These are phyloP conservation scores for Chymomyza caudatula DNA, from an alignment of 2,888 invertebrate genomes.

Conservation along the genomic window DNA sequence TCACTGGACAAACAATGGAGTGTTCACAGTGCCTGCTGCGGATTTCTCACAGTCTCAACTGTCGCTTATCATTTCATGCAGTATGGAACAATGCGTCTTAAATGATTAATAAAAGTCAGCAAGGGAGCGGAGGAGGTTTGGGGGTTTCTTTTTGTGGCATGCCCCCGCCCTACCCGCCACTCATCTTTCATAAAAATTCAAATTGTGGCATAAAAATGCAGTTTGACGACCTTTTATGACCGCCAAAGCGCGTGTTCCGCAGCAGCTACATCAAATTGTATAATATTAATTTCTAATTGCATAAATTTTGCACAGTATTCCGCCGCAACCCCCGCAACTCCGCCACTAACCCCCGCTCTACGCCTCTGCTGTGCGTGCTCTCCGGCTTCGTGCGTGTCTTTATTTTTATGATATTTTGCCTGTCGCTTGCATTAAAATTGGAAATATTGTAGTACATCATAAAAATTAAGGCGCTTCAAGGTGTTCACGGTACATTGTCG, in stretches of 20 bases:
- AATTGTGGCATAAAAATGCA: slow-evolving; percentile 67
- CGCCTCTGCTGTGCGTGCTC: not conserved
- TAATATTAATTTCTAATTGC: slow-evolving; percentile 77
- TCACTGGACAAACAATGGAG: not conserved
- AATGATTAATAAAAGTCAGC: slow-evolving; percentile 62
- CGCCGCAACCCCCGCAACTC: slow-evolving; percentile 41
- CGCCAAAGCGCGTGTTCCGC: slow-evolving; percentile 47
- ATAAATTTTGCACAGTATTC: slow-evolving; percentile 66
- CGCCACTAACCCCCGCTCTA: not conserved
- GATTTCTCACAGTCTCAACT: slow-evolving; percentile 47
- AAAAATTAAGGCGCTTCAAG: slow-evolving; percentile 66
- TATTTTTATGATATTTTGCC: slow-evolving; percentile 36
- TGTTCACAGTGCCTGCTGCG: slow-evolving; percentile 39
- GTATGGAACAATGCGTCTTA: slow-evolving; percentile 37
- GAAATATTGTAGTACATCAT: slow-evolving; percentile 37
- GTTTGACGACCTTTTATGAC: slow-evolving; percentile 50
- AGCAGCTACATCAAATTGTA: slow-evolving; percentile 57
- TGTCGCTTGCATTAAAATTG: slow-evolving; percentile 28
- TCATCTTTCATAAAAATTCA: slow-evolving; percentile 42
- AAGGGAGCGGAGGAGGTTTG: not conserved
- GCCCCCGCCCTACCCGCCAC: not conserved
- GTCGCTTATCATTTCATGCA: slow-evolving; percentile 35
- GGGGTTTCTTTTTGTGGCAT: not conserved
- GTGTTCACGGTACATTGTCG: too few relatives aligned
- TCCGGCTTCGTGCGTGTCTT: not conserved